Evolutionary conservation across 2,888 invertebrate genomes (phyloP).

Genomic region (Aspidapion aeneum): DNA sequence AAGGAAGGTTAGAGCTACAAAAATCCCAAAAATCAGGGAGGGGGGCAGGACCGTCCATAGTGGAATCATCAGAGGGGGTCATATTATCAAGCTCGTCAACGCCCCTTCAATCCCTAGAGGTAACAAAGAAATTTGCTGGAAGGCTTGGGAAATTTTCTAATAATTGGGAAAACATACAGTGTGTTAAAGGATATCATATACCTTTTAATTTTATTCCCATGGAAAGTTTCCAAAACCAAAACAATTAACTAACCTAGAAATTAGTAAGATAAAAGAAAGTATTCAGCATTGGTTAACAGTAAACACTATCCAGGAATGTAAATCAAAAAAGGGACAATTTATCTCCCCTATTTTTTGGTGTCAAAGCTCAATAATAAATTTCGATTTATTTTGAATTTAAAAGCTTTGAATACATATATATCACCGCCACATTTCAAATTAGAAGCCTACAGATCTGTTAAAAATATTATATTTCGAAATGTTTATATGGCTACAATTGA

Average conservation of each 20-base stretch:
- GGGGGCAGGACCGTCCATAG: too few species aligned
- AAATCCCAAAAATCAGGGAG: too few species aligned
- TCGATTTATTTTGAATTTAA: background rate
- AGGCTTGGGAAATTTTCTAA: too few species aligned
- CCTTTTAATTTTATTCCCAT: background rate
- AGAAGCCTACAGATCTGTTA: background rate
- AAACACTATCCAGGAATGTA: too few species aligned
- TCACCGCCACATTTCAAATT: constrained; percentile 7
- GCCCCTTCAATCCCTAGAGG: constrained; percentile 6
- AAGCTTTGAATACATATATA: constrained; percentile 2
- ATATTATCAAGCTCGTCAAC: too few species aligned
- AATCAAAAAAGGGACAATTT: too few species aligned
- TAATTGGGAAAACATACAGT: background rate
- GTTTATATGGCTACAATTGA: background rate
- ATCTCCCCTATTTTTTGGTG: background rate
- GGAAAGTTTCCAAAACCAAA: constrained; percentile 4
- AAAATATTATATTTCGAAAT: background rate
- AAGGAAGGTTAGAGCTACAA: too few species aligned
- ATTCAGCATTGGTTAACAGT: too few species aligned
- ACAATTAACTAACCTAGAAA: too few species aligned
- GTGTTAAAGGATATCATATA: background rate
- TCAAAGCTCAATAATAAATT: too few species aligned
- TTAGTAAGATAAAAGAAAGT: too few species aligned
- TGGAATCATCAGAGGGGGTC: background rate
- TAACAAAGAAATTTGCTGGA: too few species aligned